Evolutionary conservation across 2,888 invertebrate species (phyloP).

Genomic region (Gastrophysa polygoni): DNA sequence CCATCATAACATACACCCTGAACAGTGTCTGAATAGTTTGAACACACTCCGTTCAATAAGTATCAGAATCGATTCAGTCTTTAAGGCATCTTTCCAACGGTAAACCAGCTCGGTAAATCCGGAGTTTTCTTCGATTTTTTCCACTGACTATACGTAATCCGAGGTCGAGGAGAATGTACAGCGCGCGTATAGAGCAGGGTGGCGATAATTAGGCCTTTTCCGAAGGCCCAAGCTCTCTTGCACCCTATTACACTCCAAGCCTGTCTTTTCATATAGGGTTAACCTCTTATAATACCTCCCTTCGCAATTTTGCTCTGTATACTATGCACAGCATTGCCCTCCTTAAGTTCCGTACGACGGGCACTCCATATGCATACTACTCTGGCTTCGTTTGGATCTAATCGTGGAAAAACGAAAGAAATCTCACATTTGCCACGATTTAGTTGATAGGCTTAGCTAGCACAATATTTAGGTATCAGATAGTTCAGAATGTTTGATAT

Average conservation of each 20-base stretch:
- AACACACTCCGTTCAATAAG: too few species aligned
- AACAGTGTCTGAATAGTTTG: too few species aligned
- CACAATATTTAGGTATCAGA: too few species aligned
- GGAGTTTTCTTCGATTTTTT: neutral
- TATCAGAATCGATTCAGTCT: too few species aligned
- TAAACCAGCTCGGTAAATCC: neutral
- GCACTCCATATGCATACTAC: too few species aligned
- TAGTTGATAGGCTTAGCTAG: too few species aligned
- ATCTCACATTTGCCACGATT: too few species aligned
- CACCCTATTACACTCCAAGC: constrained; percentile 47
- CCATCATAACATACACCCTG: too few species aligned
- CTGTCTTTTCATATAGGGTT: constrained; percentile 45
- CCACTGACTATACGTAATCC: constrained; percentile 29
- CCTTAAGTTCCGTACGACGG: too few species aligned
- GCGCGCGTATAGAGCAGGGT: constrained; percentile 47
- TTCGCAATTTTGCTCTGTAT: constrained; percentile 27
- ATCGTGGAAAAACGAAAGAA: too few species aligned
- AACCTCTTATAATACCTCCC: constrained; percentile 39
- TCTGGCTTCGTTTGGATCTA: too few species aligned
- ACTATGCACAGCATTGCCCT: neutral
- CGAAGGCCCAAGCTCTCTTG: constrained; percentile 48
- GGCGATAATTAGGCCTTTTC: constrained; percentile 57
- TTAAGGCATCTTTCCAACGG: neutral
- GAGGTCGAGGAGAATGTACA: constrained; percentile 35
- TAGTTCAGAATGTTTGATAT: too few species aligned